Conservation (phyloP, 2,113 vertebrate genomes). For the Pipa parva region DNA sequence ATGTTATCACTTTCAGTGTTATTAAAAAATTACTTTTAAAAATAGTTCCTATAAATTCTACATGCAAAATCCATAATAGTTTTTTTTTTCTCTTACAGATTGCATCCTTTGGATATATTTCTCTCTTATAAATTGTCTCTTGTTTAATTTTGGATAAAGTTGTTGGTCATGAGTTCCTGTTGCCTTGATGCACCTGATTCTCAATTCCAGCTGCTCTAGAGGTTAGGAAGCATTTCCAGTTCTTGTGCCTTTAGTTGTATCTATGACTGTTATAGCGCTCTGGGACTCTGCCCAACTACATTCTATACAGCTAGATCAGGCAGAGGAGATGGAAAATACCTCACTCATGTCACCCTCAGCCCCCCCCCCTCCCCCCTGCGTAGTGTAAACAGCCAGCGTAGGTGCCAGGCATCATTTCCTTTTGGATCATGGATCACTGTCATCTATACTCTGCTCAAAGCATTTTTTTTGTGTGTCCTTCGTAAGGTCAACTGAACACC, state of each 20-base stretch:
- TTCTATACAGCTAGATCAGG: conserved; percentile 53
- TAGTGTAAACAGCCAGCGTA: conserved; percentile 45
- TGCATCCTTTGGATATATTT: conserved; percentile 58
- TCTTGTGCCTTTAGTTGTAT: conserved; percentile 49
- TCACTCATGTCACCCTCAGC: conserved; percentile 12
- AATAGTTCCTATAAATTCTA: too few species aligned
- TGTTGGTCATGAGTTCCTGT: conserved; percentile 46
- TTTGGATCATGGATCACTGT: conserved; percentile 41
- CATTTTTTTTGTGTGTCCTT: conserved; percentile 55
- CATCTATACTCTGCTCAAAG: conserved; percentile 42
- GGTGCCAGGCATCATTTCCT: conserved; percentile 52
- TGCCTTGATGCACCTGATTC: conserved; percentile 44
- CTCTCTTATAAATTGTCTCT: conserved; percentile 61
- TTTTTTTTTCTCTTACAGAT: conserved; percentile 61
- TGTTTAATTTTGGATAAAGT: conserved; percentile 61
- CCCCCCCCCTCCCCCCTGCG: conserved; percentile 21
- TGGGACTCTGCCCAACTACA: conserved; percentile 60
- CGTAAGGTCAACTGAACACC: conserved; percentile 53
- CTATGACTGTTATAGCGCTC: too few species aligned
- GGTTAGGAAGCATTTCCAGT: conserved; percentile 46
- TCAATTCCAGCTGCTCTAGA: conserved; percentile 26
- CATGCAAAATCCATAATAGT: conserved; percentile 11
- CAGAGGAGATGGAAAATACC: conserved; percentile 34
- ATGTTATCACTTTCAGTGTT: too few species aligned
- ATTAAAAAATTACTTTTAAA: too few species aligned